Evolutionary conservation across 2,797 vertebrate species (phyloP), one percentile per base, ranked within the genome.

Genomic region (Leptoclinus maculatus): DNA sequence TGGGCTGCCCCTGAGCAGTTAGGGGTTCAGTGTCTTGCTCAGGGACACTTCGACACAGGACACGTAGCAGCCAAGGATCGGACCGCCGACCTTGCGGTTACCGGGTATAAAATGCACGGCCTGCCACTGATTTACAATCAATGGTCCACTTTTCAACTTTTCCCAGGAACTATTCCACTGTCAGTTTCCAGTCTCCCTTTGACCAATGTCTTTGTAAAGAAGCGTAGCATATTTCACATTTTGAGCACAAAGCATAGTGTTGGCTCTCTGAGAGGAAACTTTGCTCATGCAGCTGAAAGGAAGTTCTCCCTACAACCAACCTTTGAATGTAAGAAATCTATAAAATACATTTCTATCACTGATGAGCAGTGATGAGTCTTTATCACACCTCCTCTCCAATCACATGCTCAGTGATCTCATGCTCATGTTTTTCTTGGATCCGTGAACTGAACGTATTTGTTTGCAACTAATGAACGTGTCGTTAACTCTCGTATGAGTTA

Each of bases 321-420:
- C 36, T 34, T 60, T 13, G 0, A 32, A 10, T n/a, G n/a, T 36
- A 47, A 17, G 13, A 59, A 58, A 12, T 23, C 5, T 60, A 23
- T 29, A 11, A 47, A 66, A 58, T 34, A n/a, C 43, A 14, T 23
- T 49, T 7, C 7, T 23, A 19, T 19, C 13, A 32, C 17, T 41
- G 14, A 63, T 38, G 17, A 57, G n/a, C 36, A 45, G n/a, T n/a
- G n/a, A n/a, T n/a, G n/a, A n/a, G 17, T 65, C 14, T 75, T 47
- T 73, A 66, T 62, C 59, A 34, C 68, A 59, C 68, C 66, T 83
- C 65, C 57, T 66, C 47, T 47, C 13, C 47, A 43, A 71, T 58
- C 76, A 79, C 62, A 78, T 45, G 68, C 67, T 41, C 64, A 25
- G 49, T 59, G 60, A 72, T 53, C 36, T 80, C 71, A 47, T 47